phyloP scores from a whole-genome alignment of 2,888 invertebrate genomes.

The Sympetrum striolatum region DNA sequence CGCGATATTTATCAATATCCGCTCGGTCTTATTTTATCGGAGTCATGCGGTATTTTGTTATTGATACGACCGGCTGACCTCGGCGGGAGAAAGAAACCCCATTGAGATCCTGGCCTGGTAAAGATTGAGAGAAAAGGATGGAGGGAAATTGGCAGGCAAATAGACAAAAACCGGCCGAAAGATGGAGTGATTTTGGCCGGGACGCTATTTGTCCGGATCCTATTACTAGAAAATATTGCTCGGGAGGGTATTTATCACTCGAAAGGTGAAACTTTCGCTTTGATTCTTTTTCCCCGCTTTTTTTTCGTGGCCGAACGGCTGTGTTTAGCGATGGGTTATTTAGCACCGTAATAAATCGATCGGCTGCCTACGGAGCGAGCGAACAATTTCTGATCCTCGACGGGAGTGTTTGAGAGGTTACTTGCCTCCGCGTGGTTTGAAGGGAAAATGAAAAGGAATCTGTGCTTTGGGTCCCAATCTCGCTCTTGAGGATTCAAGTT shows the following conservation, averaged over 20 bases:
- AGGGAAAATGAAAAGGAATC: too few species aligned
- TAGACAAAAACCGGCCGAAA: neutral
- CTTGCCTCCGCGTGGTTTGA: too few species aligned
- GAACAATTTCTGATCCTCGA: neutral
- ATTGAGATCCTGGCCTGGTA: neutral
- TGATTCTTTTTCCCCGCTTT: neutral
- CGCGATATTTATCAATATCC: slow-evolving; percentile 27
- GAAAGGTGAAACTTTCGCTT: neutral
- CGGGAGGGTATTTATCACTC: neutral
- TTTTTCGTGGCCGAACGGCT: neutral
- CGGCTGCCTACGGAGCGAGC: neutral
- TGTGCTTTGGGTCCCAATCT: too few species aligned
- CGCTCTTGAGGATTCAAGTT: too few species aligned
- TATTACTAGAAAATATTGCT: neutral
- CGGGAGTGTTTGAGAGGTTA: neutral
- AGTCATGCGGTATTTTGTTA: slow-evolving; percentile 15
- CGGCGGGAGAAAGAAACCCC: neutral
- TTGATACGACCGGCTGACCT: slow-evolving; percentile 21
- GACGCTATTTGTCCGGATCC: neutral
- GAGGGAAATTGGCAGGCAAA: neutral
- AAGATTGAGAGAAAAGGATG: neutral
- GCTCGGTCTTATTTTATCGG: neutral
- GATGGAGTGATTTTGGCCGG: neutral
- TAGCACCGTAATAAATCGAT: neutral
- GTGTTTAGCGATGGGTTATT: neutral